Base-by-base conservation (phyloP, 2,888 invertebrate species). In the Dicyrtoma fusca region DNA sequence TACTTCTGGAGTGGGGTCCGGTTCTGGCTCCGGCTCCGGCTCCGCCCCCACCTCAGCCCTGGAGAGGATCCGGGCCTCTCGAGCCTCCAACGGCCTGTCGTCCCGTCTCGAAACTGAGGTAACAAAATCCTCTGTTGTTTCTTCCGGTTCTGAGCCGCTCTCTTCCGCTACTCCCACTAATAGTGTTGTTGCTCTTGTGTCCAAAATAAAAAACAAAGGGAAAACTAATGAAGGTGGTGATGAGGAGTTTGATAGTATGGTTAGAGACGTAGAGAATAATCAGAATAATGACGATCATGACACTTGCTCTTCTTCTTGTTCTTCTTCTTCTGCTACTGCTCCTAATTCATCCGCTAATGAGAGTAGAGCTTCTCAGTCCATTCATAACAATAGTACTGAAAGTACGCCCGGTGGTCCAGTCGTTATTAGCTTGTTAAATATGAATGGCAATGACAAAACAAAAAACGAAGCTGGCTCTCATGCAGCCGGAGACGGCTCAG, bases 181-280 rank as follows among this genome's bases (percentile, higher is more conserved):
- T 70, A 70, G 65, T 65, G 62, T 71, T 63, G 34, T 69, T 63
- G 34, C 65, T 49, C 66, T 51, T 63, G 57, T 70, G 72, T 63
- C 69, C 66, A 72, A 69, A 59, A 47, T 70, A 68, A 69, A 34
- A 34, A 34, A 34, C 34, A 34, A 8, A 34, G 4, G 8, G 34
- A 34, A 66, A 73, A 71, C 61, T 51, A n/a, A 71, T 69, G 71
- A 70, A 72, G 73, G 70, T 74, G 71, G 57, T 55, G 64, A n/a
- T 69, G 71, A 62, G 42, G 70, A 72, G 53, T 68, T 71, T 74
- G 69, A 72, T 73, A 69, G 65, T 70, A 8, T 55, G 69, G 75
- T 72, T 74, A 77, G 76, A 72, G 77, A 77, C 66, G 66, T 78
- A 73, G 78, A 78, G 34, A 78, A 76, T 74, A 76, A 78, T 75